A percentile compares a stretch with the other conserved stretches of the same genome.
Evolutionary conservation across 2,113 vertebrate species (phyloP).

Genomic region (Brachionichthys hirsutus): DNA sequence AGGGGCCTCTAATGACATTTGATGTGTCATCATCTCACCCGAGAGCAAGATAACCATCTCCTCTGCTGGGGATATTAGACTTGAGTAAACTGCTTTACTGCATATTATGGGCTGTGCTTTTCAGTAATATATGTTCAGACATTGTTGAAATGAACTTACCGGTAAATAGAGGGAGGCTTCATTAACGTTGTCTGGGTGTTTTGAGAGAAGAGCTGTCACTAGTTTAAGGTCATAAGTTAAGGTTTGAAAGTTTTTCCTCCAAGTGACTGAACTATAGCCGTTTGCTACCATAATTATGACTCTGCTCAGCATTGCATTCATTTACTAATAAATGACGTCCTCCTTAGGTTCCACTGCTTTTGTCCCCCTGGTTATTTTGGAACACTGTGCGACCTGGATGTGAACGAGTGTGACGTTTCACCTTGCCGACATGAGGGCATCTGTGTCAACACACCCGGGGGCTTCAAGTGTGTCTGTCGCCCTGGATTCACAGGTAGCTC

Average conservation of each 20-base stretch:
- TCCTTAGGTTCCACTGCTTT: conserved; percentile 77
- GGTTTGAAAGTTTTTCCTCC: not conserved
- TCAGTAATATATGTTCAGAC: conserved; percentile 27
- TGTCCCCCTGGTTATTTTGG: conserved; percentile 81
- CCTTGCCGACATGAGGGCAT: conserved; percentile 82
- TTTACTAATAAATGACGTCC: conserved; percentile 31
- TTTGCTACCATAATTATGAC: not conserved
- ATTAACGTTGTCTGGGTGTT: conserved; percentile 28
- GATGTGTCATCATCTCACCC: conserved; percentile 24
- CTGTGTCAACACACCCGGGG: conserved; percentile 79
- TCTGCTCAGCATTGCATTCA: not conserved
- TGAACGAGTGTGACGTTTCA: conserved; percentile 82
- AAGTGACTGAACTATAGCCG: not conserved
- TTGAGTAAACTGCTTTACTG: conserved; percentile 43
- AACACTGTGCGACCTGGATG: conserved; percentile 79
- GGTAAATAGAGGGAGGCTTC: conserved; percentile 14
- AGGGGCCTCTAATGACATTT: conserved; percentile 31
- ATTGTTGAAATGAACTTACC: conserved; percentile 39
- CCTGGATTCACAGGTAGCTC: conserved; percentile 84
- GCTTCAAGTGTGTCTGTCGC: conserved; percentile 78
- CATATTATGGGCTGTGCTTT: conserved; percentile 35
- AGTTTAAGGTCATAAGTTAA: not conserved
- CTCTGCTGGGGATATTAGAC: conserved; percentile 31
- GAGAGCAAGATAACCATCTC: conserved; percentile 27
- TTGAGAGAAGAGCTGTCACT: conserved; percentile 5